A percentile compares a stretch with the other conserved stretches of the same genome.
These are phyloP conservation scores for Dendrolimus punctatus DNA, from an alignment of 1,140 invertebrate genomes.

Conservation along the genomic window DNA sequence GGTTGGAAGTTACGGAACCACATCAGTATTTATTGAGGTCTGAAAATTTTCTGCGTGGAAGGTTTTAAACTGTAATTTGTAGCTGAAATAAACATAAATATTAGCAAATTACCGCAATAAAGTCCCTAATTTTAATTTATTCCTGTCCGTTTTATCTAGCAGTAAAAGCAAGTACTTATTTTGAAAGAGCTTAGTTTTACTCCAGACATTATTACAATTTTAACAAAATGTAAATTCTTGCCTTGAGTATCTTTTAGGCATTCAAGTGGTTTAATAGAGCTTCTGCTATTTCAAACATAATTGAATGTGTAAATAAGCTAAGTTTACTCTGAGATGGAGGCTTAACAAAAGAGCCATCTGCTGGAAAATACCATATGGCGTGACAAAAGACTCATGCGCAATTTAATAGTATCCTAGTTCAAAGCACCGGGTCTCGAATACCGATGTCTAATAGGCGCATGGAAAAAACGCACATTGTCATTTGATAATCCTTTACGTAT, in stretches of 20 bases:
- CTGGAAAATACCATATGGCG: slow-evolving; percentile 61
- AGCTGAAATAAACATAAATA: slow-evolving; percentile 15
- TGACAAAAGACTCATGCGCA: slow-evolving; percentile 63
- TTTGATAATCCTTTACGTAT: slow-evolving; percentile 69
- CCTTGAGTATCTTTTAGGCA: background rate
- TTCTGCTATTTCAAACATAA: background rate
- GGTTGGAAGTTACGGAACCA: slow-evolving; percentile 27
- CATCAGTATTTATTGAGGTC: slow-evolving; percentile 22
- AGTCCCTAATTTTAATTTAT: background rate
- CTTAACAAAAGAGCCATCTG: slow-evolving; percentile 59
- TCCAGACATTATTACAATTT: too few species aligned
- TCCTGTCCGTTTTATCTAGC: background rate
- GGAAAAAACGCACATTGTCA: slow-evolving; percentile 64
- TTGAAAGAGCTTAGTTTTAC: too few species aligned
- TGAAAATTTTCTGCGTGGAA: slow-evolving; percentile 9
- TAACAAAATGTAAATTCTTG: too few species aligned
- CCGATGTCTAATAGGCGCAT: slow-evolving; percentile 34
- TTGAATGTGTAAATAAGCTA: slow-evolving; percentile 1
- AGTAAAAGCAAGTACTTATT: too few species aligned
- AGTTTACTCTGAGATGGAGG: slow-evolving; percentile 34
- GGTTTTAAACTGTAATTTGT: slow-evolving; percentile 18
- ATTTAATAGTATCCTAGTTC: slow-evolving; percentile 68
- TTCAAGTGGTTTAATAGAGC: background rate
- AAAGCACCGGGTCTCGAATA: slow-evolving; percentile 51
- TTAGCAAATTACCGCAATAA: background rate